Base-by-base conservation (phyloP, 2,113 vertebrate genomes). In the Bambusicola thoracicus region DNA sequence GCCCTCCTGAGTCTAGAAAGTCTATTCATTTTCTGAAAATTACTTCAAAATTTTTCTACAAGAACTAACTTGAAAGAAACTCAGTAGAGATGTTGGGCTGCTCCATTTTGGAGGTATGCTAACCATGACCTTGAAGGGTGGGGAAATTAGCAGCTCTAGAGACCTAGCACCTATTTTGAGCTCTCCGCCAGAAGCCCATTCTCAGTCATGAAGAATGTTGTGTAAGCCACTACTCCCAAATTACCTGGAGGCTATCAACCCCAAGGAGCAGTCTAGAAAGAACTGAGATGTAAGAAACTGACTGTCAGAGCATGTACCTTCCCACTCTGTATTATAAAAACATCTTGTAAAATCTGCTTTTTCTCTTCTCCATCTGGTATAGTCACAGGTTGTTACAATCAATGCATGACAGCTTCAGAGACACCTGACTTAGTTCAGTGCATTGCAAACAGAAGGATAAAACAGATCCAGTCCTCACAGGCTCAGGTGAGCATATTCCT, bases 61-160 rank as follows among this genome's bases (percentile, higher is more conserved):
- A 75, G 8, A 87, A 84, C 13, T 32, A 87, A n/a, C 44, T 55
- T 18, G 22, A 66, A 90, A 49, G 7, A 16, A 74, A 22, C 3
- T 65, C 58, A 30, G 5, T 17, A 43, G 8, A 18, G 7, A 74
- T 12, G 14, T 29, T 36, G 21, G 3, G 25, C 22, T 53, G 6
- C 38, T 44, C 34, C 51, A 30, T 5, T 10, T 5, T 0, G 40
- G 7, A 2, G 5, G 10, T 22, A 7, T 5, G 4, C 7, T 30
- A 92, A 36, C 4, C 2, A 2, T 34, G 22, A 67, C 43, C 17
- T 17, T 32, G 5, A 5, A 59, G 36, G 6, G 4, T 4, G 2
- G 16, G 15, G 18, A 59, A 86, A 75, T 0, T 0, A 84, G 22
- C 13, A 40, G 32, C 11, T 25, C 9, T 10, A 18, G 32, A 9